phyloP scores from a whole-genome alignment of 1,140 invertebrate genomes.

The Apolygus lucorum region DNA sequence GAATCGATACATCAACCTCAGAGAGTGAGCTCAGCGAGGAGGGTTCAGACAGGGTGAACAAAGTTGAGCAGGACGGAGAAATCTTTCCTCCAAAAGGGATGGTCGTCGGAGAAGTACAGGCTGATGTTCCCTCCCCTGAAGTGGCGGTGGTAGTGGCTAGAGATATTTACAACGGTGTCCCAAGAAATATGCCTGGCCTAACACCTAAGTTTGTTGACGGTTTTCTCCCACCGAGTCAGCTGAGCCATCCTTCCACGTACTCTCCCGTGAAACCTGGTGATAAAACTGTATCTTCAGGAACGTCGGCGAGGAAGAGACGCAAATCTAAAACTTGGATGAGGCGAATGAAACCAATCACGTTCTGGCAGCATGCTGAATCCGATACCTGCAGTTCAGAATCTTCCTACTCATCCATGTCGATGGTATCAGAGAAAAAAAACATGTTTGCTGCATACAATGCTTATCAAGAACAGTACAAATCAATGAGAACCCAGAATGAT shows the following conservation, averaged over 20 bases:
- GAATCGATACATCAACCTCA: background rate
- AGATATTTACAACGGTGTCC: background rate
- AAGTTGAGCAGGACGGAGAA: background rate
- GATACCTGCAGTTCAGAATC: background rate
- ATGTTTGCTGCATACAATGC: background rate
- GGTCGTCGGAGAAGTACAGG: background rate
- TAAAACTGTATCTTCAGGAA: background rate
- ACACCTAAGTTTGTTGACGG: background rate
- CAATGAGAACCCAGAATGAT: background rate
- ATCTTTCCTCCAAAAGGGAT: background rate
- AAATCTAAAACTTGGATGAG: background rate
- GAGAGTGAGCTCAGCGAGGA: background rate
- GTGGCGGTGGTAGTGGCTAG: background rate
- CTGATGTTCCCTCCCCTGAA: background rate
- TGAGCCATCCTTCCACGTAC: background rate
- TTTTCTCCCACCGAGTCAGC: background rate
- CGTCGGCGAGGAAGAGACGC: background rate
- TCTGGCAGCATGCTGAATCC: background rate
- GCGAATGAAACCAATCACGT: background rate
- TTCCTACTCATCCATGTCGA: background rate
- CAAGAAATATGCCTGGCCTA: background rate
- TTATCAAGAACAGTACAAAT: background rate
- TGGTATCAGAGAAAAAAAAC: background rate
- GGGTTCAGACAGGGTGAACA: background rate
- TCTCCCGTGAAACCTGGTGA: background rate